Evolutionary conservation across 2,888 invertebrate genomes (phyloP), one percentile per base, ranked within the genome.

Genomic region (Aporophyla nigra): DNA sequence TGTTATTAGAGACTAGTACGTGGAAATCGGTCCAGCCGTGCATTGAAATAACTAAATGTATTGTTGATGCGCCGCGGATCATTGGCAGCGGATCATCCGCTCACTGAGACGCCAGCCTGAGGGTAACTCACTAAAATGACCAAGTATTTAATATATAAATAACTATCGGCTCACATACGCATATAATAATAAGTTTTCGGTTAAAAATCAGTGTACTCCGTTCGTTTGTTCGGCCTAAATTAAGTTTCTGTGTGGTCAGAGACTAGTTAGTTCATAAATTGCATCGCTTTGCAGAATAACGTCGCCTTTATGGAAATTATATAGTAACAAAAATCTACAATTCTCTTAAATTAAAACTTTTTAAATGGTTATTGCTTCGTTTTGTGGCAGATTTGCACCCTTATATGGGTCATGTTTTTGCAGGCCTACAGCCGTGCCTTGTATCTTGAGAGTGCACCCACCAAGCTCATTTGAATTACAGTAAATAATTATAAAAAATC

Each of bases 391-490:
- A 46, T 71, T 56, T 66, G 54, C 33, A 54, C 19, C 56, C 53
- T 58, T 56, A 46, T 62, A 46, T 33, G 33, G 65, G 49, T 73
- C 27, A 56, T 54, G 67, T 46, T 71, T 59, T 21, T 14, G 0
- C 69, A 65, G 90, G 90, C 91, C 92, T 93, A 91, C 83, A 73
- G 80, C 74, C 74, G 92, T 93, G 93, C 92, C 94, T 94, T 74
- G 46, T 93, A 40, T 69, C 69, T 74, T 56, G 21, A 21, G 19
- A 84, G 56, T 74, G 61, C 66, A 69, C 51, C 21, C 24, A 46
- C 61, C 54, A 62, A 73, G 70, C 56, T 72, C 51, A 51, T 46
- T 72, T 24, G n/a, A 51, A 43, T 68, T 62, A 67, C 33, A 66
- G 4, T 69, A 61, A 56, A 49, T 63, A 59, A 61, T 71, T 53